Percentiles rank a stretch among this genome's conserved stretches.
These are phyloP conservation scores for Eunapius fragilis DNA, from an alignment of 37 sponge, comb jelly and placozoan genomes.

Conservation along the genomic window DNA sequence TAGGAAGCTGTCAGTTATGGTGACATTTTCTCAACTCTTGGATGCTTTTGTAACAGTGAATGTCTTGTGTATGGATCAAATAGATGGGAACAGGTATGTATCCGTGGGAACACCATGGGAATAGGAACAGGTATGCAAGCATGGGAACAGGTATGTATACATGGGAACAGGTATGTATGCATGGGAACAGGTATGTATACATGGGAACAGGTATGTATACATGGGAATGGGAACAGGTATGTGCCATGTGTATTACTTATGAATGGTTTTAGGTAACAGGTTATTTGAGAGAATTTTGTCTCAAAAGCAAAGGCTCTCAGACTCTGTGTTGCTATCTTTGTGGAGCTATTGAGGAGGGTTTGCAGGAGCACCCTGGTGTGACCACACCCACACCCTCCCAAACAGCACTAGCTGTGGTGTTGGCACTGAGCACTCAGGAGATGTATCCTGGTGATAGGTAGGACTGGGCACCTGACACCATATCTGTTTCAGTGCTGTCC, in stretches of 20 bases:
- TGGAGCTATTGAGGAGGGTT: neutral
- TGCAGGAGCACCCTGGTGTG: neutral
- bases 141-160: neutral
- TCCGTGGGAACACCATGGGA: neutral
- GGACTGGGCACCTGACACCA: neutral
- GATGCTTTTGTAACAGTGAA: slow-evolving; percentile 39
- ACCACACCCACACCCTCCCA: neutral
- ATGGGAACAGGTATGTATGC: neutral
- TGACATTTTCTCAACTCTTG: slow-evolving; percentile 54
- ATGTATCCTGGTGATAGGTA: neutral
- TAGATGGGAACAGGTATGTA: slow-evolving; percentile 58
- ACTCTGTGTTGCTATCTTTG: neutral
- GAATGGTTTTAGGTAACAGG: neutral
- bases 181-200: neutral
- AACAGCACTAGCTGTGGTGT: neutral
- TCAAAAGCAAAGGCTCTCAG: neutral
- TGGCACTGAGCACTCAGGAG: neutral
- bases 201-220: neutral
- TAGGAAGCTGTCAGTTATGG: slow-evolving; percentile 30
- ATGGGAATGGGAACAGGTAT: neutral
- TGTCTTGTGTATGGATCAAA: slow-evolving; percentile 55
- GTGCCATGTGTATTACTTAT: neutral
- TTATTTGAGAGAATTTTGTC: neutral
- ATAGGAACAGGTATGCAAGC: neutral
- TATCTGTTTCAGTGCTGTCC: neutral